phyloP scores from a whole-genome alignment of 2,888 invertebrate genomes.

The Hecatera dysodea region DNA sequence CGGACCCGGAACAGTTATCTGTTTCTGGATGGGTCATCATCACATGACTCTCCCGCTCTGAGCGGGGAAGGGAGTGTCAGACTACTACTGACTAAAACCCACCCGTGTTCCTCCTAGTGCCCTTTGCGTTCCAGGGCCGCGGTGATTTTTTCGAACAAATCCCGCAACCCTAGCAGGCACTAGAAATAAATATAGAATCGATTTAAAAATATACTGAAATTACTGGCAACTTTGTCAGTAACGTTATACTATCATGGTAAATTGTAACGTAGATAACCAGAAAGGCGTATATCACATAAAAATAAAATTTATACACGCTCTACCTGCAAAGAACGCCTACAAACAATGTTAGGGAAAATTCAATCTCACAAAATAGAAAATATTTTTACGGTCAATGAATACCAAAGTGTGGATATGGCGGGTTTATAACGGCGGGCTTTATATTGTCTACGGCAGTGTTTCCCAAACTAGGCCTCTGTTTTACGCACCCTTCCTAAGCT shows the following conservation, averaged over 20 bases:
- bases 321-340: slow-evolving; percentile 82
- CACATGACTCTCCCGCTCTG: too few relatives aligned
- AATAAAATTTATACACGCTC: slow-evolving; percentile 78
- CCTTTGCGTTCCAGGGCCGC: too few relatives aligned
- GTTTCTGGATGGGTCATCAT: too few relatives aligned
- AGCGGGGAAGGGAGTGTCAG: too few relatives aligned
- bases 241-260: slow-evolving; percentile 67
- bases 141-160: too few relatives aligned
- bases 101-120: too few relatives aligned
- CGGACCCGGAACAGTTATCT: too few relatives aligned
- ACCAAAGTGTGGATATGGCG: slow-evolving; percentile 84
- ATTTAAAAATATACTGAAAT: slow-evolving; percentile 42
- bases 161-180: too few relatives aligned
- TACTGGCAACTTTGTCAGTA: slow-evolving; percentile 65
- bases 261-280: slow-evolving; percentile 69
- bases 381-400: slow-evolving; percentile 89
- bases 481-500: slow-evolving; percentile 42
- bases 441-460: slow-evolving; percentile 72
- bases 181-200: too few relatives aligned
- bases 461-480: slow-evolving; percentile 58
- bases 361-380: slow-evolving; percentile 89
- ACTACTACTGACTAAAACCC: too few relatives aligned
- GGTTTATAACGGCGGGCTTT: slow-evolving; percentile 73
- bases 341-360: slow-evolving; percentile 88
- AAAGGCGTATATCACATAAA: slow-evolving; percentile 73